These are phyloP conservation scores for Gambelia wislizenii DNA, from an alignment of 2,797 vertebrate species.

Conservation along the genomic window DNA sequence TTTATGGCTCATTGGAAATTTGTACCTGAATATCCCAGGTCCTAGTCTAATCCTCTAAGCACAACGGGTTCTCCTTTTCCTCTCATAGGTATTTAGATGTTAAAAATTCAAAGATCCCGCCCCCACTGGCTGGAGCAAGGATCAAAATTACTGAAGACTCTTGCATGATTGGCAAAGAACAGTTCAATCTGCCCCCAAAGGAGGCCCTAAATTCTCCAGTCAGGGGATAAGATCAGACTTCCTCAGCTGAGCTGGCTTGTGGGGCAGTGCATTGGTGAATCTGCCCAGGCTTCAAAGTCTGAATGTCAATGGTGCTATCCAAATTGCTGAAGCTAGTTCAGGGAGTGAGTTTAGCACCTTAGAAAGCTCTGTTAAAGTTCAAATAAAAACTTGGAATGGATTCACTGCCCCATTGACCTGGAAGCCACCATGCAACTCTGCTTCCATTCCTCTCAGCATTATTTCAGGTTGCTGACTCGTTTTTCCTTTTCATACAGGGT, in stretches of 20 bases:
- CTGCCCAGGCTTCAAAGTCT: too few species aligned
- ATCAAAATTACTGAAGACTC: neutral
- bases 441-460: neutral
- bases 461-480: neutral
- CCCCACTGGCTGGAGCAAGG: too few species aligned
- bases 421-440: neutral
- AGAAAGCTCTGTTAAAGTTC: too few species aligned
- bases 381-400: too few species aligned
- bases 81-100: neutral
- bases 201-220: too few species aligned
- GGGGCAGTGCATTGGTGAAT: neutral
- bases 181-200: neutral
- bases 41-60: neutral
- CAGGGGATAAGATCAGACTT: neutral
- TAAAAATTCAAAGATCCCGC: neutral
- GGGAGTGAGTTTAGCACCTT: too few species aligned
- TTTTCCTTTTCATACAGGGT: constrained; percentile 77
- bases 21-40: too few species aligned
- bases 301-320: too few species aligned
- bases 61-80: neutral
- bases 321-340: too few species aligned
- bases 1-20: too few species aligned
- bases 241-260: neutral
- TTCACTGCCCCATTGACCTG: too few species aligned
- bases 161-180: neutral